Conservation (phyloP, 1,140 invertebrate genomes). For the Manduca sexta region DNA sequence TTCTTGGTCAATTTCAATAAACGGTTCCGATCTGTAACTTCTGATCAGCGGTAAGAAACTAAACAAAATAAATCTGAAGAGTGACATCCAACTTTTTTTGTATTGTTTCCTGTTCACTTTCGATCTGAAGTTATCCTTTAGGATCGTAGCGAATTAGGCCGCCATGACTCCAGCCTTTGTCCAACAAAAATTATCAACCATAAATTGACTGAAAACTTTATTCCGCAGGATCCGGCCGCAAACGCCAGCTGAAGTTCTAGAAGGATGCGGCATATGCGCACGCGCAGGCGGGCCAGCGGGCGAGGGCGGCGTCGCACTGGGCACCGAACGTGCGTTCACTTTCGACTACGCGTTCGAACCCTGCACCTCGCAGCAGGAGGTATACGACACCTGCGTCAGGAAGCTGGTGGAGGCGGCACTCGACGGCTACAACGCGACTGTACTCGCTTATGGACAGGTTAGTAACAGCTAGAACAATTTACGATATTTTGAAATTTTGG, state of each 20-base stretch:
- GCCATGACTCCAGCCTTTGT: no score
- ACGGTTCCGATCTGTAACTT: no score
- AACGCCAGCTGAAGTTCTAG: slow-evolving; percentile 92
- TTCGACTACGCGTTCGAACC: slow-evolving; percentile 97
- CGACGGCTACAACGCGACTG: slow-evolving; percentile 96
- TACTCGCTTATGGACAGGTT: slow-evolving; percentile 95
- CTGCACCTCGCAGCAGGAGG: slow-evolving; percentile 78
- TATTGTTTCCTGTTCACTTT: no score
- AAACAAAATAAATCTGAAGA: no score
- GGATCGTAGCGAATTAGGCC: no score
- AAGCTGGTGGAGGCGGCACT: slow-evolving; percentile 90
- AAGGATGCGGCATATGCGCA: slow-evolving; percentile 96
- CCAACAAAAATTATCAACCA: background rate
- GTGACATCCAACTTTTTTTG: no score
- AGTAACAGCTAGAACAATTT: slow-evolving; percentile 21
- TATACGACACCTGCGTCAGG: slow-evolving; percentile 91
- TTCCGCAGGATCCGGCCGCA: slow-evolving; percentile 92
- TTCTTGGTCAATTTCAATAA: no score
- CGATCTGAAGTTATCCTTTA: no score
- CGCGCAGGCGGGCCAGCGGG: slow-evolving; percentile 89
- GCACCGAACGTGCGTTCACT: slow-evolving; percentile 96
- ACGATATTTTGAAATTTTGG: background rate
- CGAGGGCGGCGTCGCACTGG: slow-evolving; percentile 94
- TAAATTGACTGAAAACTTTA: slow-evolving; percentile 1
- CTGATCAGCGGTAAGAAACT: no score